Base-by-base conservation (phyloP, 2,113 vertebrate species). In the Amblyornis subalaris region DNA sequence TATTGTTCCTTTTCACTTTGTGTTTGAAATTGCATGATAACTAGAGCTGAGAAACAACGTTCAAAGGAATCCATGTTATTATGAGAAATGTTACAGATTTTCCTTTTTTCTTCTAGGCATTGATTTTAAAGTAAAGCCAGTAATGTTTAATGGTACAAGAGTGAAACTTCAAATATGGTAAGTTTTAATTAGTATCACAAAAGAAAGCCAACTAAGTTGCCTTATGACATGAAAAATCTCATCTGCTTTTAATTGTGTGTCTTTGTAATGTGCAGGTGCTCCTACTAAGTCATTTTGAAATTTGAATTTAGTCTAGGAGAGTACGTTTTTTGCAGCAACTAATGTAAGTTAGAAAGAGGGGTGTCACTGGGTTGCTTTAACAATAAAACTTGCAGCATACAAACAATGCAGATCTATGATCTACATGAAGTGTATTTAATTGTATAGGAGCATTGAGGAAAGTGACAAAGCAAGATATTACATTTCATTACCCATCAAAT, bases 131-230 rank as follows among this genome's bases (percentile, higher is more conserved):
- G 97, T 97, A 48, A 98, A 98, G 77, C 87, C 86, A 54, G 82
- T 98, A 86, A 85, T 40, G 0, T 81, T 97, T 89, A 93, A 97
- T 76, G 95, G 85, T 53, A 98, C 74, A 66, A 93, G 91, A 92
- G 88, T 98, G 88, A 98, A 97, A 90, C 97, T 98, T 85, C 98
- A 98, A 88, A 98, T 98, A 94, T 98, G 98, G 97, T 98, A 94
- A 97, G 97, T 78, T 92, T 78, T 85, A 85, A 88, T 93, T 88
- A 93, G 14, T 86, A 26, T 74, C 70, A 85, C 72, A 90, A 69
- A 51, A 74, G 64, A 83, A 50, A 78, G 29, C 47, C 23, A 81
- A 24, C 31, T 93, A n/a, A 74, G 69, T 76, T 80, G 45, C 21
- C 36, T 76, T 85, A 53, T 40, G 44, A 48, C n/a, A 20, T 48